Base-by-base conservation (phyloP, 2,888 invertebrate genomes). In the Drosophila kanekoi region DNA sequence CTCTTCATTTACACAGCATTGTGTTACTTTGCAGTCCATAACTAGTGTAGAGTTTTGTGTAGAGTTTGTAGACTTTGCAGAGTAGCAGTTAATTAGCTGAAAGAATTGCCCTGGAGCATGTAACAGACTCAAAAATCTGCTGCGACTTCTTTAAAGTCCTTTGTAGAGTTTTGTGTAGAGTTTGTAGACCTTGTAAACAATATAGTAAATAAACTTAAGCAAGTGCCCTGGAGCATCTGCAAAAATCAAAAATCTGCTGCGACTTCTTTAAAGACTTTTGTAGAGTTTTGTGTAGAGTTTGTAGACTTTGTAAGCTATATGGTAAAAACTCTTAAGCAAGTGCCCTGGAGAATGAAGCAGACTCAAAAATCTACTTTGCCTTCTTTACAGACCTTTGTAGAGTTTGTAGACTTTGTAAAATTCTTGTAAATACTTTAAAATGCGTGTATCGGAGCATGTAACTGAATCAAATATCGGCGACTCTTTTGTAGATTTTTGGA, bases 51-150 rank as follows among this genome's bases (percentile, higher is more conserved):
- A 28, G 28, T 28, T 23, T 18, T 8, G 6, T 33, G 33, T 32
- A 33, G 47, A 51, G 16, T 51, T 48, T 57, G 52, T 4, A 52
- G 64, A 62, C 48, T 62, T 61, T 63, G 56, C 44, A 58, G 48
- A 58, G 43, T 38, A 9, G 5, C 13, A 10, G 45, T 10, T 6
- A 23, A 23, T 23, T 6, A 5, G 5, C 23, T 23, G 0, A 23
- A 23, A 6, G 6, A 23, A 23, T 1, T 23, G 8, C 1, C 23
- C 8, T 23, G 23, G 1, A 23, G 23, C 6, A 1, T 23, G 6
- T 23, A 23, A 0, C 23, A 8, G 6, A 8, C 23, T 23, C 5
- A 23, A 6, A 0, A 23, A 23, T 23, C n/a, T 8, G 2, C 8
- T 28, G 8, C 0, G 2, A 28, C 28, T 8, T 8, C 8, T 8